A percentile compares a stretch with the other conserved stretches of the same genome.
phyloP scores from a whole-genome alignment of 2,797 vertebrate genomes.

The Alfaro cultratus region DNA sequence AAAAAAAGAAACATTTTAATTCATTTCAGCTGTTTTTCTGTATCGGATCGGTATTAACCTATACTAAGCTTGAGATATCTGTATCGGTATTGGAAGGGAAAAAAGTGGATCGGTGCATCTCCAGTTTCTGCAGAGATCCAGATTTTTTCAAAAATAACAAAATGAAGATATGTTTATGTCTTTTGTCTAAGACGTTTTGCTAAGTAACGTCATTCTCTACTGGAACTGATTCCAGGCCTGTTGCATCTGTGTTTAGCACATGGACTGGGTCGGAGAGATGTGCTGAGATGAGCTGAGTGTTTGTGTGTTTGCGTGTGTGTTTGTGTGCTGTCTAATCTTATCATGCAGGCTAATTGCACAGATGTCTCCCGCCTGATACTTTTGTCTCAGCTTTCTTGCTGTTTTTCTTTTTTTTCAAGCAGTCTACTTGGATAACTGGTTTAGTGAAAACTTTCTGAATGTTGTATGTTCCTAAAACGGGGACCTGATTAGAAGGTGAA shows the following conservation, averaged over 20 bases:
- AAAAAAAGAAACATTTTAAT: too few species aligned
- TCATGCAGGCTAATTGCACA: slow-evolving; percentile 2
- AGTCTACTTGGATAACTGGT: neutral
- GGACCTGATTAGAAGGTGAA: neutral
- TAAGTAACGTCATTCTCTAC: neutral
- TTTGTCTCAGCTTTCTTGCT: slow-evolving; percentile 14
- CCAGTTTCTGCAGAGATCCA: too few species aligned
- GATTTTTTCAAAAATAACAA: neutral
- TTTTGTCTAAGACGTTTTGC: neutral
- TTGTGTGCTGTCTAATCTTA: neutral
- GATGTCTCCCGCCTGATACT: neutral
- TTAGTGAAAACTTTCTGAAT: neutral
- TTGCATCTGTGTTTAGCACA: neutral
- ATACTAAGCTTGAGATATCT: too few species aligned
- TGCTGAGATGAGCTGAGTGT: neutral
- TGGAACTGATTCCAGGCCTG: neutral
- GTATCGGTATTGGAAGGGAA: too few species aligned
- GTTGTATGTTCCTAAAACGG: neutral
- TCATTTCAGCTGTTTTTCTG: too few species aligned
- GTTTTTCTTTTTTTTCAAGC: neutral
- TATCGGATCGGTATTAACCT: too few species aligned
- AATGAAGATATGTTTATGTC: neutral
- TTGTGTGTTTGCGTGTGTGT: slow-evolving; percentile 2
- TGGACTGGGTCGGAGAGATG: neutral
- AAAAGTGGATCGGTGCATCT: too few species aligned